phyloP scores from a whole-genome alignment of 2,797 vertebrate species.

The Argyrosomus regius region DNA sequence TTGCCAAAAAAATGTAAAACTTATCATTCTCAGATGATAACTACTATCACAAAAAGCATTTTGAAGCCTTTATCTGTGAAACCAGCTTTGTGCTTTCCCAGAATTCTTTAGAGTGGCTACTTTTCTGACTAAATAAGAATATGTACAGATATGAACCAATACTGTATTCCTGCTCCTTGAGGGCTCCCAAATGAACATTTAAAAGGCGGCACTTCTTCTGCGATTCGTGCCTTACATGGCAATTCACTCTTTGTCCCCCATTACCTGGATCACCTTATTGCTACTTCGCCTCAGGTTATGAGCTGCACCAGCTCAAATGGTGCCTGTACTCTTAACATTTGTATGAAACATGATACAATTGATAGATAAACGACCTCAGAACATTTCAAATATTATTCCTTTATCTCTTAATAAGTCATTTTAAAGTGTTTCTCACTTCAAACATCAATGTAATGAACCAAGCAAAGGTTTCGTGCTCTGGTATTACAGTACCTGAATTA shows the following conservation, averaged over 20 bases:
- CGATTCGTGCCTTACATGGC: slow-evolving; percentile 42
- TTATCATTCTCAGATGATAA: slow-evolving; percentile 6
- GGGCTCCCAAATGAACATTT: slow-evolving; percentile 40
- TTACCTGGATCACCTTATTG: slow-evolving; percentile 31
- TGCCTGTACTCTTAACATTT: slow-evolving; percentile 30
- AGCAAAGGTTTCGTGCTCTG: slow-evolving; percentile 7
- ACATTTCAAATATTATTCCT: slow-evolving; percentile 1
- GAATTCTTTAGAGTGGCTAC: slow-evolving; percentile 3
- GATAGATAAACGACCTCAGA: slow-evolving; percentile 15
- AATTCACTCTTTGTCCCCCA: slow-evolving; percentile 33
- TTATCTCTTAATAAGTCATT: neutral
- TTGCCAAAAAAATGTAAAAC: slow-evolving; percentile 18
- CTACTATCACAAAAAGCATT: slow-evolving; percentile 5
- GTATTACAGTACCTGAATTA: slow-evolving; percentile 20
- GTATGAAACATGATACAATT: slow-evolving; percentile 27
- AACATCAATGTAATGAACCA: slow-evolving; percentile 9
- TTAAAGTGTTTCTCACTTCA: neutral
- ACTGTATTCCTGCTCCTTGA: slow-evolving; percentile 24
- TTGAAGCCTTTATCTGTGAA: slow-evolving; percentile 13
- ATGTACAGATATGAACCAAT: slow-evolving; percentile 31
- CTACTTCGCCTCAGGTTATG: slow-evolving; percentile 60
- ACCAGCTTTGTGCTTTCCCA: slow-evolving; percentile 30
- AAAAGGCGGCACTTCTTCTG: slow-evolving; percentile 35
- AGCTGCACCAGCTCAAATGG: slow-evolving; percentile 49
- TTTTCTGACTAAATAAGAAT: slow-evolving; percentile 25